Evolutionary conservation across 2,888 invertebrate species (phyloP).

Genomic region (Eupeodes latifasciatus): DNA sequence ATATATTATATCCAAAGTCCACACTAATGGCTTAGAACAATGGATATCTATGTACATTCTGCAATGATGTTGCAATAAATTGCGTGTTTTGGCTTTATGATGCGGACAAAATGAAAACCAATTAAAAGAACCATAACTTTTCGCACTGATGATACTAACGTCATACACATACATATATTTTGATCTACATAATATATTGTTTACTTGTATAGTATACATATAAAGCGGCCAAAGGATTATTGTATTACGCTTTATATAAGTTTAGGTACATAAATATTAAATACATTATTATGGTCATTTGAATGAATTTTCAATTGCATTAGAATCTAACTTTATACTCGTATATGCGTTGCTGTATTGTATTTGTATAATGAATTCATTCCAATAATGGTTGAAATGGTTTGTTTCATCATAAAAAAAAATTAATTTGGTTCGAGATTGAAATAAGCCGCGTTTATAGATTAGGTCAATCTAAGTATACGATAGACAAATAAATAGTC

Average conservation of each 20-base stretch:
- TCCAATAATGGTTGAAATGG: background rate
- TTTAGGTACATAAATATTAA: background rate
- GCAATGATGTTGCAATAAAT: constrained; percentile 13
- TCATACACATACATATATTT: background rate
- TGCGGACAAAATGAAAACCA: background rate
- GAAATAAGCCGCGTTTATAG: no score
- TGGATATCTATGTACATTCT: no score
- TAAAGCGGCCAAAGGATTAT: background rate
- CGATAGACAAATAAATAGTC: background rate
- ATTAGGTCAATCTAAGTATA: background rate
- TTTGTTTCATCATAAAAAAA: background rate
- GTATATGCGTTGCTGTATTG: background rate
- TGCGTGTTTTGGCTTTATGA: constrained; percentile 13
- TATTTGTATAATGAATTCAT: background rate
- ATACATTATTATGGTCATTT: constrained; percentile 9
- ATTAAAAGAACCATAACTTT: background rate
- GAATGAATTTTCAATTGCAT: constrained; percentile 3
- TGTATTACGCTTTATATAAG: background rate
- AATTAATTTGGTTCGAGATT: background rate
- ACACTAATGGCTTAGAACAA: background rate
- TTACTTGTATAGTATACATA: background rate
- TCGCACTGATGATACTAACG: background rate
- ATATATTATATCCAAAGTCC: no score
- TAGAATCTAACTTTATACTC: background rate
- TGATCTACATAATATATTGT: background rate